Evolutionary conservation across 2,113 vertebrate genomes (phyloP).

Genomic region (Heptranchias perlo): DNA sequence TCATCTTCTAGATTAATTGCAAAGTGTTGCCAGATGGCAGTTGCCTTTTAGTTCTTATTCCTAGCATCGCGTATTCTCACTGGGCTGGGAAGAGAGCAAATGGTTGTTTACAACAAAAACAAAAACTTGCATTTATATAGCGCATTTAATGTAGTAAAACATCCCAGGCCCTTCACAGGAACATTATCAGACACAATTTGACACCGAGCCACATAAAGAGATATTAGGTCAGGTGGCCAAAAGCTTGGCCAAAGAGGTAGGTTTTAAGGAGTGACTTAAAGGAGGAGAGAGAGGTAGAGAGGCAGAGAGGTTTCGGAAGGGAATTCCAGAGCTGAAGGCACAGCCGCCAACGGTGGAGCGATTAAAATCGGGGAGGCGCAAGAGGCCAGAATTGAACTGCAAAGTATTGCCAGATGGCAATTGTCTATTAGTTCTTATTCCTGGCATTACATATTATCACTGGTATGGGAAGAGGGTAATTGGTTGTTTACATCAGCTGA

Average conservation of each 20-base stretch:
- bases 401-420: not conserved
- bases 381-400: not conserved
- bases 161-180: too few relatives aligned
- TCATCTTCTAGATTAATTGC: slow-evolving; percentile 32
- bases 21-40: slow-evolving; percentile 30
- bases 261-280: not conserved
- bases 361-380: not conserved
- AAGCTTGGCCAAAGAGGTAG: not conserved
- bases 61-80: slow-evolving; percentile 22
- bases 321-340: not conserved
- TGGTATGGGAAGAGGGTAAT: not conserved
- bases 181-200: not conserved
- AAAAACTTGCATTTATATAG: not conserved
- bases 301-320: too few relatives aligned
- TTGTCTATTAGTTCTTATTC: not conserved
- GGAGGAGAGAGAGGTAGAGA: not conserved
- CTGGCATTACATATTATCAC: not conserved
- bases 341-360: not conserved
- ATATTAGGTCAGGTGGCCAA: not conserved
- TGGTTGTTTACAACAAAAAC: not conserved
- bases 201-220: not conserved
- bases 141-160: not conserved
- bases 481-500: not conserved
- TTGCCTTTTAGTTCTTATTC: not conserved
- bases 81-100: slow-evolving; percentile 13